Evolutionary conservation across 2,888 invertebrate species (phyloP).

Genomic region (Mesoligia furuncula): DNA sequence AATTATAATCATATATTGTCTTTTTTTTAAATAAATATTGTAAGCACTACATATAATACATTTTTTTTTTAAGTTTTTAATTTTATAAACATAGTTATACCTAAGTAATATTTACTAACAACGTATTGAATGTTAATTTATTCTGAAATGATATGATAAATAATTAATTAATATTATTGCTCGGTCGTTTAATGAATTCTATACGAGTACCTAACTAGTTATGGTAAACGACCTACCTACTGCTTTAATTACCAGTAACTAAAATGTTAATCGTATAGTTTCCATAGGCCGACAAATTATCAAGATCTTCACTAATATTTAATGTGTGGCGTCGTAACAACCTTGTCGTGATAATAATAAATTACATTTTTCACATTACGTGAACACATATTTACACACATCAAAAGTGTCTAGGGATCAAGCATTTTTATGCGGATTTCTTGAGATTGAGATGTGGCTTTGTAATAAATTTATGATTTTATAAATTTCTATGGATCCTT

Average conservation of each 20-base stretch:
- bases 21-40: not conserved
- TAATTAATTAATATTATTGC: not conserved
- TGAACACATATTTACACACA: constrained; percentile 6
- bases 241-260: not conserved
- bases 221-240: not conserved
- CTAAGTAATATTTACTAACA: too few species aligned
- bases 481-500: too few species aligned
- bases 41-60: too few species aligned
- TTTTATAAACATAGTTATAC: too few species aligned
- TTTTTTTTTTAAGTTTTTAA: too few species aligned
- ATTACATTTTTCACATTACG: constrained; percentile 2
- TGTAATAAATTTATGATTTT: too few species aligned
- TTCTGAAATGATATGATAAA: too few species aligned
- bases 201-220: constrained; percentile 9
- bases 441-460: too few species aligned
- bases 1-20: not conserved
- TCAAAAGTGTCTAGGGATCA: too few species aligned
- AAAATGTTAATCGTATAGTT: not conserved
- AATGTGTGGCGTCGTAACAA: not conserved
- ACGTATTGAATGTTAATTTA: too few species aligned
- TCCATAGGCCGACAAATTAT: not conserved
- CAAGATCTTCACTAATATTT: constrained; percentile 25
- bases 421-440: too few species aligned
- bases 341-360: constrained; percentile 17
- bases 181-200: not conserved